Evolutionary conservation across 2,888 invertebrate species (phyloP), one percentile per base, ranked within the genome.

Genomic region (Lasioglossum calceatum): DNA sequence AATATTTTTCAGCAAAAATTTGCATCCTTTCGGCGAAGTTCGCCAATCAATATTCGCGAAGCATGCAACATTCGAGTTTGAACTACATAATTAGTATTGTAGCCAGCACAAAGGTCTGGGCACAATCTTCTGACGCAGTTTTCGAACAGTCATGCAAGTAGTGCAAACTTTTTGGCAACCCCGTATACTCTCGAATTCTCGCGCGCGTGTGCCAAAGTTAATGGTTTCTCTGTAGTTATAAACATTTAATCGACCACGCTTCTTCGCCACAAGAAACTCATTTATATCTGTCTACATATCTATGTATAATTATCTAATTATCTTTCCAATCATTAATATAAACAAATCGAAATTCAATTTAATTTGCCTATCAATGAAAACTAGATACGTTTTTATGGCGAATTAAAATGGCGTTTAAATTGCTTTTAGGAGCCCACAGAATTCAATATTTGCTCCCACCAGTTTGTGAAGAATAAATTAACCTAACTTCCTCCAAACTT

Each of bases 31-130:
- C 14, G 14, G 44, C 19, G 2, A 27, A 47, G 39, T 67, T 39
- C 16, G 12, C 4, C 16, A 54, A 23, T 32, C 42, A 32, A 75
- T 72, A 44, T 76, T 44, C 75, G 27, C 47, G 77, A 71, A 42
- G 70, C 80, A 58, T 77, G 76, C 73, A 84, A 84, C 79, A 64
- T 72, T 32, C 16, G 42, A 50, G 47, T 79, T 76, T 78, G 79
- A 71, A 58, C 39, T 23, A 42, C 8, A 8, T 42, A 54, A 85
- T 76, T 72, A 64, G 76, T 84, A 76, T 23, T 47, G 32, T 23
- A 27, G 27, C 12, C 16, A 54, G 14, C 44, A 54, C 42, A 79
- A 79, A 58, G 50, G 42, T 42, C 72, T 64, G 42, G 71, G 36
- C 39, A 32, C n/a, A 19, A 27, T n/a, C 19, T 36, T 44, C 47